phyloP scores from a whole-genome alignment of 2,113 vertebrate genomes.

The Papio anubis region DNA sequence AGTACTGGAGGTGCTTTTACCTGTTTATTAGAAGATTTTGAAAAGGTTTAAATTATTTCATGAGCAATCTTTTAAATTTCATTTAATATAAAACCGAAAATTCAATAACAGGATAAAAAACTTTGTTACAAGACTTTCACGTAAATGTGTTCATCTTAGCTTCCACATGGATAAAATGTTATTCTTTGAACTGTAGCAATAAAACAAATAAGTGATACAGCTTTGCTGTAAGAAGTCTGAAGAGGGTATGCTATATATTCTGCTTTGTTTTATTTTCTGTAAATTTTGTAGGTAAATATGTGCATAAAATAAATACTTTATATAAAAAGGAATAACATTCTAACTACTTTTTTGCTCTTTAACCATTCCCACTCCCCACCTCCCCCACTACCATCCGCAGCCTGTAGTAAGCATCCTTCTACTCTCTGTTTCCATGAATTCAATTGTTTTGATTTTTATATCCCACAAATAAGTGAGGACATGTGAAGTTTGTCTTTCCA shows the following conservation, averaged over 20 bases:
- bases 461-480: too few relatives aligned
- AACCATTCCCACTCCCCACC: too few relatives aligned
- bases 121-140: conserved; percentile 59
- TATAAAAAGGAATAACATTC: conserved; percentile 59
- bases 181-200: conserved; percentile 66
- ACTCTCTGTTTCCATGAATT: too few relatives aligned
- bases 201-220: neutral
- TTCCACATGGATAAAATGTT: conserved; percentile 50
- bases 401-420: too few relatives aligned
- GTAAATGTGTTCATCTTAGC: conserved; percentile 61
- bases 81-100: conserved; percentile 64
- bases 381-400: too few relatives aligned
- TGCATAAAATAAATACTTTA: conserved; percentile 86
- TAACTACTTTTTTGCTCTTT: too few relatives aligned
- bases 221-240: conserved; percentile 70
- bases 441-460: too few relatives aligned
- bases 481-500: too few relatives aligned
- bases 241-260: conserved; percentile 63
- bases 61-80: conserved; percentile 72
- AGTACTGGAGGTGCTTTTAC: conserved; percentile 83
- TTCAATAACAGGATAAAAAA: conserved; percentile 53
- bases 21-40: conserved; percentile 75
- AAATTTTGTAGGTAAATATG: conserved; percentile 86
- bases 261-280: conserved; percentile 82
- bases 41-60: conserved; percentile 75